A percentile compares a stretch with the other conserved stretches of the same genome.
phyloP scores from a whole-genome alignment of 2,888 invertebrate species.

The Netelia fuscicornis region DNA sequence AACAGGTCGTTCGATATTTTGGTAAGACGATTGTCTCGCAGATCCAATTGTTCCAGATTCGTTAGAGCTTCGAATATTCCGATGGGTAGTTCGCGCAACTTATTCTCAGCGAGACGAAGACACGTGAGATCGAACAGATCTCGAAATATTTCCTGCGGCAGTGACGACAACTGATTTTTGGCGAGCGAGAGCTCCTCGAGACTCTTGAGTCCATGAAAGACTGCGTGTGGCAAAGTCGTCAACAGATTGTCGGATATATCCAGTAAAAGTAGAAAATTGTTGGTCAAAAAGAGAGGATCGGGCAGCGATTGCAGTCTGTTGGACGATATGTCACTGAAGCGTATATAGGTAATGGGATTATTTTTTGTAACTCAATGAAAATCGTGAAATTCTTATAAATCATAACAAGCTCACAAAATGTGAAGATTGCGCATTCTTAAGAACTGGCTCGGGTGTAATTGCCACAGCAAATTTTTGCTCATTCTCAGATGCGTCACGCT shows the following conservation, averaged over 20 bases:
- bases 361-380: too few species aligned
- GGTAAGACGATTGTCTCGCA: slow-evolving; percentile 89
- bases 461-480: slow-evolving; percentile 79
- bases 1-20: slow-evolving; percentile 87
- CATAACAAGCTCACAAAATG: slow-evolving; percentile 77
- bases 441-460: slow-evolving; percentile 80
- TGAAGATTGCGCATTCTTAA: slow-evolving; percentile 79
- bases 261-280: slow-evolving; percentile 85
- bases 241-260: slow-evolving; percentile 92
- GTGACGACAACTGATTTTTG: slow-evolving; percentile 87
- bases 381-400: neutral
- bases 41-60: slow-evolving; percentile 89
- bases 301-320: slow-evolving; percentile 88
- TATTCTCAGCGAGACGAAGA: slow-evolving; percentile 89
- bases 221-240: slow-evolving; percentile 88
- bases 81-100: slow-evolving; percentile 87
- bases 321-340: slow-evolving; percentile 87
- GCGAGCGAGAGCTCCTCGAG: slow-evolving; percentile 90
- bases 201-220: slow-evolving; percentile 87
- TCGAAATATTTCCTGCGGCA: slow-evolving; percentile 87
- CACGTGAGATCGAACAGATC: slow-evolving; percentile 87
- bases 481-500: slow-evolving; percentile 79
- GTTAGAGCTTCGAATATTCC: slow-evolving; percentile 87
- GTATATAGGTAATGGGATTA: neutral
- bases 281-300: slow-evolving; percentile 86